These are phyloP conservation scores for Lasioglossum oenotherae DNA, from an alignment of 2,888 invertebrate genomes.

Conservation along the genomic window DNA sequence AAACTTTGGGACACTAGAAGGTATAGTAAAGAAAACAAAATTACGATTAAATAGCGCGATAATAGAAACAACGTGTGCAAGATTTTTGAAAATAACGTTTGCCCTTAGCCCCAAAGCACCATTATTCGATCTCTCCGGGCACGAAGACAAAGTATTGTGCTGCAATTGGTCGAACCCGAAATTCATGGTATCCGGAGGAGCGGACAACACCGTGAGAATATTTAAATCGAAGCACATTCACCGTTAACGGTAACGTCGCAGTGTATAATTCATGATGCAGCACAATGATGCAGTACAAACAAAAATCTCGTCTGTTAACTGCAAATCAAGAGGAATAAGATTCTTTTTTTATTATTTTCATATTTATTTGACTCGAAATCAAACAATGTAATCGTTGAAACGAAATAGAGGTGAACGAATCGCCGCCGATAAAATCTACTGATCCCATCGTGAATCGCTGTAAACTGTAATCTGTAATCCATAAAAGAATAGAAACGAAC, in stretches of 20 bases:
- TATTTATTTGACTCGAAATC: constrained; percentile 51
- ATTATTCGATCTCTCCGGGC: constrained; percentile 96
- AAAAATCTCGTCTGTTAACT: constrained; percentile 26
- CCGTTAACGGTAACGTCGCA: constrained; percentile 49
- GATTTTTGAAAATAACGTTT: constrained; percentile 17
- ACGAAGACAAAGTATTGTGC: constrained; percentile 96
- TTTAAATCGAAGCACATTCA: constrained; percentile 88
- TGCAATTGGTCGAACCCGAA: constrained; percentile 97
- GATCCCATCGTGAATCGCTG: constrained; percentile 19
- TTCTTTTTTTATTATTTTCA: constrained; percentile 27
- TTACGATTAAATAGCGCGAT: constrained; percentile 22
- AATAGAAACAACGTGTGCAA: neutral
- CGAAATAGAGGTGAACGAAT: constrained; percentile 32
- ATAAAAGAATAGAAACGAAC: constrained; percentile 38
- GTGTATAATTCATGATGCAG: constrained; percentile 26
- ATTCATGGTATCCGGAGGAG: constrained; percentile 95
- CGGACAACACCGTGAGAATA: constrained; percentile 96
- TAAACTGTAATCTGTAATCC: neutral
- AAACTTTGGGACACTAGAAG: constrained; percentile 98
- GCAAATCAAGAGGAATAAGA: constrained; percentile 39
- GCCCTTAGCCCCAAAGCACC: constrained; percentile 93
- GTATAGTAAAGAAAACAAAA: constrained; percentile 83
- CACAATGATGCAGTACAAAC: neutral
- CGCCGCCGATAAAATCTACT: constrained; percentile 11
- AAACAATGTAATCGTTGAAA: constrained; percentile 36